Percentiles rank a stretch among this genome's conserved stretches.
These are phyloP conservation scores for Chaenocephalus aceratus DNA, from an alignment of 2,113 vertebrate genomes.

Conservation along the genomic window DNA sequence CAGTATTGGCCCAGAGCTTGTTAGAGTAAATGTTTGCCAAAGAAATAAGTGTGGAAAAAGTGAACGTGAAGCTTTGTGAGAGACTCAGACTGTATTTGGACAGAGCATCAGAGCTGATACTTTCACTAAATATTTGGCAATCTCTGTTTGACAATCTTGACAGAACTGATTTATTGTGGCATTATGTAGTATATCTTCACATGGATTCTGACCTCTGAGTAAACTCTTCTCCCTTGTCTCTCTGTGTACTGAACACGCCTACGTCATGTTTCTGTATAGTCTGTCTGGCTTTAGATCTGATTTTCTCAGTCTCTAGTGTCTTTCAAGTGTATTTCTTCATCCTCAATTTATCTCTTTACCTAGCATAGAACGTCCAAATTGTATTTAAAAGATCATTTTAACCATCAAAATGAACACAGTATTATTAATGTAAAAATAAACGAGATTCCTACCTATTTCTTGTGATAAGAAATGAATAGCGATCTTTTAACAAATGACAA, in stretches of 20 bases:
- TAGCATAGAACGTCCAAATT: background rate
- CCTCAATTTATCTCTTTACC: background rate
- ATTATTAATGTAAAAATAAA: too few species aligned
- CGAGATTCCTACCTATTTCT: too few species aligned
- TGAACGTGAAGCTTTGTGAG: conserved; percentile 10
- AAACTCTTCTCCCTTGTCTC: conserved; percentile 8
- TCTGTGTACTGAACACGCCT: background rate
- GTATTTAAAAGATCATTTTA: background rate
- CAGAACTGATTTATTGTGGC: conserved; percentile 5
- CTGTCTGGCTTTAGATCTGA: background rate
- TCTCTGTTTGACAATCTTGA: conserved; percentile 17
- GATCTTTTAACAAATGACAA: too few species aligned
- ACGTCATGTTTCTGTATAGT: background rate
- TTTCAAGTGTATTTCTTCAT: background rate
- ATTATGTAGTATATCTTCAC: conserved; percentile 5
- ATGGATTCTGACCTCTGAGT: conserved; percentile 24
- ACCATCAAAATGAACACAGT: too few species aligned
- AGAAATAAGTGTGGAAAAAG: background rate
- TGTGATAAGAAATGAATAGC: too few species aligned
- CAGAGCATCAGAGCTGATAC: background rate
- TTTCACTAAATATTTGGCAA: background rate
- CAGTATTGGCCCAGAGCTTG: background rate
- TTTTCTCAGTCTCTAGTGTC: background rate
- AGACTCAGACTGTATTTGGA: conserved; percentile 5
- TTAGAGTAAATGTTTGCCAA: background rate